These are phyloP conservation scores for Hydrophis major DNA, from an alignment of 2,797 vertebrate genomes.

Conservation along the genomic window DNA sequence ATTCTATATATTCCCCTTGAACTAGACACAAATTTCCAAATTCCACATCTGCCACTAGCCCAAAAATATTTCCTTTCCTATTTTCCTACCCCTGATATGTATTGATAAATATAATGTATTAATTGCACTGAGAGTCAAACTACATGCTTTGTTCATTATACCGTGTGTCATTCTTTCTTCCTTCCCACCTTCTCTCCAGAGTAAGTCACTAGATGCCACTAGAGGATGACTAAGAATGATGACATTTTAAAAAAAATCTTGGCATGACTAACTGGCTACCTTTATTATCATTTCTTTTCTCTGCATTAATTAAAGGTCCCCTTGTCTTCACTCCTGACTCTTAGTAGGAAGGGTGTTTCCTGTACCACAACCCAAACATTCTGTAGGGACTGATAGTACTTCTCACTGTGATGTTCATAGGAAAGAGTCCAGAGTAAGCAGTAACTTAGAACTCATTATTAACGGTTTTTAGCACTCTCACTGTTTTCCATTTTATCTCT, in stretches of 20 bases:
- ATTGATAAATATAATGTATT: not conserved
- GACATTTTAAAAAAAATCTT: not conserved
- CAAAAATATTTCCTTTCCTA: not conserved
- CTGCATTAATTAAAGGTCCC: not conserved
- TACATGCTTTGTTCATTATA: not conserved
- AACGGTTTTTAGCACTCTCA: not conserved
- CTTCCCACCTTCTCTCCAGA: not conserved
- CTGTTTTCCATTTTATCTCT: not conserved
- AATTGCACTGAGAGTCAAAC: not conserved
- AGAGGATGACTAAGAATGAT: not conserved
- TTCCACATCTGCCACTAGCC: not conserved
- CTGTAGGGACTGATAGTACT: not conserved
- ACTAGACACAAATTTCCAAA: not conserved
- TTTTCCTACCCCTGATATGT: not conserved
- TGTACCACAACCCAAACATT: not conserved
- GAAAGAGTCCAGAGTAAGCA: not conserved
- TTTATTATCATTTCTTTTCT: not conserved
- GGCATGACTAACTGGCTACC: not conserved
- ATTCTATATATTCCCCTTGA: not conserved
- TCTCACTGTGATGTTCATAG: not conserved
- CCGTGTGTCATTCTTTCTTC: not conserved
- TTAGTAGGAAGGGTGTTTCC: not conserved
- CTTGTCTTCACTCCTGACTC: not conserved
- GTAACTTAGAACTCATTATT: not conserved
- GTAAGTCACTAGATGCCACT: not conserved